Percentiles rank a stretch among this genome's conserved stretches.
Evolutionary conservation across 2,888 invertebrate genomes (phyloP).

Genomic region (Auanema freiburgensis): DNA sequence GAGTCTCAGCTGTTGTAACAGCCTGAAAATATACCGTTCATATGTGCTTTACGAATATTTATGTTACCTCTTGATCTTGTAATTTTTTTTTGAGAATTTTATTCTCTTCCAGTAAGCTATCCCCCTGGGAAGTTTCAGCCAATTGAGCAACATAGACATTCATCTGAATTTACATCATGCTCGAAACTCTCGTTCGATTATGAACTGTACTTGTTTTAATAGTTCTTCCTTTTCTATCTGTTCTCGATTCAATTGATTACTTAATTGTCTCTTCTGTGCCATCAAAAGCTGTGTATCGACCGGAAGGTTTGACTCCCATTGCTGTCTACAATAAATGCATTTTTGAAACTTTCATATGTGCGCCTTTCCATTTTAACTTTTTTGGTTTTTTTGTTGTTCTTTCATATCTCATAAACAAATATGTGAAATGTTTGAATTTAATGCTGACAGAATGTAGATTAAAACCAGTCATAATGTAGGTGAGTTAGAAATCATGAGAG

Average conservation of each 20-base stretch:
- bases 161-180: too few relatives aligned
- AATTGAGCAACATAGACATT: constrained; percentile 37
- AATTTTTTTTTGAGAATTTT: constrained; percentile 13
- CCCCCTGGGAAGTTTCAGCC: constrained; percentile 44
- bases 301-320: constrained; percentile 54
- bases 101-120: constrained; percentile 28
- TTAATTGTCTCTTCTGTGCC: constrained; percentile 56
- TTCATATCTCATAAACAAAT: neutral
- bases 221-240: constrained; percentile 61
- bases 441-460: too few relatives aligned
- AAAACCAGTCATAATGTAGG: too few relatives aligned
- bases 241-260: constrained; percentile 58
- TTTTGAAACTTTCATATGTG: neutral
- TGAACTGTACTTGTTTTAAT: constrained; percentile 60
- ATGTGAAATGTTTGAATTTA: too few relatives aligned
- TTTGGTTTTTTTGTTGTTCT: too few relatives aligned
- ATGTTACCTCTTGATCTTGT: constrained; percentile 13
- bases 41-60: neutral
- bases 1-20: constrained; percentile 16
- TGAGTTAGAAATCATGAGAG: neutral
- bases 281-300: constrained; percentile 52
- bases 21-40: neutral
- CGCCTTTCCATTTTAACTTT: neutral
- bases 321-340: constrained; percentile 24
- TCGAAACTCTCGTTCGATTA: too few relatives aligned